A percentile compares a stretch with the other conserved stretches of the same genome.
Conservation (phyloP, 2,888 invertebrate genomes). For the Dione juno region DNA sequence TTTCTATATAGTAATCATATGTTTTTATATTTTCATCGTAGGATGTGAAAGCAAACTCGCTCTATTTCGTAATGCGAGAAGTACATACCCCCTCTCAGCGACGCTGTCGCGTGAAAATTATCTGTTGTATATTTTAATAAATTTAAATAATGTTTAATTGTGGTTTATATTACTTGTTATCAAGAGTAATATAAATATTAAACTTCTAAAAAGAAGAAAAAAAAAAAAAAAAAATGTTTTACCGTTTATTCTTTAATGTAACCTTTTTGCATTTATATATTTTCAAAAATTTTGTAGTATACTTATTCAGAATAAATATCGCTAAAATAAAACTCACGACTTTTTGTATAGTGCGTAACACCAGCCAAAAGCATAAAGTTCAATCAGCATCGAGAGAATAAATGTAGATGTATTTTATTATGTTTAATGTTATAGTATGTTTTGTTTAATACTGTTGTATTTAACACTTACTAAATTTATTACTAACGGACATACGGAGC, state of each 20-base stretch:
- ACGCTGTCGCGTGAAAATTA: conserved; percentile 11
- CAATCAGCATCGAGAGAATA: no score
- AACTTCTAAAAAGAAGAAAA: background rate
- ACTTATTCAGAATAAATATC: background rate
- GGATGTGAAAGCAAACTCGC: conserved; percentile 37
- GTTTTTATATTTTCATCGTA: conserved; percentile 25
- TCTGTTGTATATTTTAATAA: conserved; percentile 5
- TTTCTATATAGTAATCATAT: background rate
- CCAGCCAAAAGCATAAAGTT: background rate
- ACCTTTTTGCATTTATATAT: no score
- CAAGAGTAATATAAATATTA: background rate
- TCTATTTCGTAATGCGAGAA: conserved; percentile 39
- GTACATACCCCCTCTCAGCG: conserved; percentile 14
- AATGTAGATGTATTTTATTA: no score
- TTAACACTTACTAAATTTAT: background rate
- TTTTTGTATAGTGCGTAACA: background rate
- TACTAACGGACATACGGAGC: background rate
- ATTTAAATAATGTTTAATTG: background rate
- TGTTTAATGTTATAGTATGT: no score
- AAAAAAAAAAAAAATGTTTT: no score
- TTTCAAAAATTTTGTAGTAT: no score
- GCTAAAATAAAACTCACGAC: background rate
- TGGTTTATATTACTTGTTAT: background rate
- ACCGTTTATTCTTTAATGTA: no score
- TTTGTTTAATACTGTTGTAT: no score